Evolutionary conservation across 2,888 invertebrate species (phyloP), one percentile per base, ranked within the genome.

Genomic region (Acholoe squamosa): DNA sequence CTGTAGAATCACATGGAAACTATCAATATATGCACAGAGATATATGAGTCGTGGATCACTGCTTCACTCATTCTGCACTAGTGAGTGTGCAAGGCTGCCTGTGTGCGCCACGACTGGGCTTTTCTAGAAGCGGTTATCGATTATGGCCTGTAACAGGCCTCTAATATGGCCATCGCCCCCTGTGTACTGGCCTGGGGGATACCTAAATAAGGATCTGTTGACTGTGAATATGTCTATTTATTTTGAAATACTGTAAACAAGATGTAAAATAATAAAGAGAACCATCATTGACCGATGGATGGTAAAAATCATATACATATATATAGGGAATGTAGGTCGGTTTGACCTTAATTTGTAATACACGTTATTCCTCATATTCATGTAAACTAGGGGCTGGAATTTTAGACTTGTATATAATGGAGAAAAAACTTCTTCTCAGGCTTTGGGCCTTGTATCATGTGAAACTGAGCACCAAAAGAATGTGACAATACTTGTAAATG

Each of bases 191-290:
- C 71, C 22, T 71, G 25, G 76, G 31, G 76, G 7, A 1, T 28
- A 28, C 31, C 16, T 25, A 33, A 34, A 33, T 43, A 19, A 34
- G 80, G n/a, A 80, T 43, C 80, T 80, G 80, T 80, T 43, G 80
- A 80, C 80, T 80, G 80, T 33, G 34, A 33, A 80, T 80, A 34
- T 80, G 10, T 80, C 77, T 80, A 80, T 80, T 80, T 80, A 80
- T 80, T 80, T 80, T 80, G 80, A 80, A 43, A 43, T 43, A 80
- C 19, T 43, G 43, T 43, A 16, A 43, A 19, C 80, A 19, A 80
- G 80, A 80, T 80, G 80, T 80, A 80, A 80, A 5, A 43, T 43
- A 80, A 16, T 22, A 33, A 10, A 16, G 34, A 16, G 80, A 12
- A 34, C 12, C 12, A 19, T 34, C 22, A 80, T 1, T 10, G 3